Conservation (phyloP, 2,797 vertebrate genomes). For the Tarsius wallacei region DNA sequence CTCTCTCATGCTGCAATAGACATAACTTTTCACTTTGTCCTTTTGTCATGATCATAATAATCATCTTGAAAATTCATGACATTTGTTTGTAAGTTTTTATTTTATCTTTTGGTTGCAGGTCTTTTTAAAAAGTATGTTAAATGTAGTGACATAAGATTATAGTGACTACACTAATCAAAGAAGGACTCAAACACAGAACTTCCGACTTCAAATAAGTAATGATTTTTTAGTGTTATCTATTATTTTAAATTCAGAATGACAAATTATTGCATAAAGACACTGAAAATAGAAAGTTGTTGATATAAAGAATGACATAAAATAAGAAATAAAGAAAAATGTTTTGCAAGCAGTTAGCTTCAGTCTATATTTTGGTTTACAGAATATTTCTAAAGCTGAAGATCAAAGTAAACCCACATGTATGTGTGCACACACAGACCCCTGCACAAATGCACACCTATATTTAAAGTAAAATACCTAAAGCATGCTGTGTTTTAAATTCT, state of each 20-base stretch:
- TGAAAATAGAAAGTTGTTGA: not conserved
- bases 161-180: accelerated
- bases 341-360: not conserved
- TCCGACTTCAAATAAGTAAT: not conserved
- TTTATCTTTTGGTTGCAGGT: not conserved
- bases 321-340: not conserved
- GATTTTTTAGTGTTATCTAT: not conserved
- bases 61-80: not conserved
- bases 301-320: not conserved
- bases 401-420: accelerated
- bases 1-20: not conserved
- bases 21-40: not conserved
- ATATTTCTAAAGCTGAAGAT: not conserved
- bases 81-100: not conserved
- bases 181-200: not conserved
- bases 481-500: not conserved
- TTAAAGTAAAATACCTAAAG: not conserved
- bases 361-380: not conserved
- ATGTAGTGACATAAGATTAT: not conserved
- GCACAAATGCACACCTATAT: not conserved
- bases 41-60: not conserved
- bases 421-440: accelerated
- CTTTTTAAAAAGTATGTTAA: not conserved
- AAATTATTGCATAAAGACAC: not conserved
- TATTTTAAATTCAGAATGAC: not conserved